These are phyloP conservation scores for Sternotherus odoratus DNA, from an alignment of 2,797 vertebrate genomes.

Conservation along the genomic window DNA sequence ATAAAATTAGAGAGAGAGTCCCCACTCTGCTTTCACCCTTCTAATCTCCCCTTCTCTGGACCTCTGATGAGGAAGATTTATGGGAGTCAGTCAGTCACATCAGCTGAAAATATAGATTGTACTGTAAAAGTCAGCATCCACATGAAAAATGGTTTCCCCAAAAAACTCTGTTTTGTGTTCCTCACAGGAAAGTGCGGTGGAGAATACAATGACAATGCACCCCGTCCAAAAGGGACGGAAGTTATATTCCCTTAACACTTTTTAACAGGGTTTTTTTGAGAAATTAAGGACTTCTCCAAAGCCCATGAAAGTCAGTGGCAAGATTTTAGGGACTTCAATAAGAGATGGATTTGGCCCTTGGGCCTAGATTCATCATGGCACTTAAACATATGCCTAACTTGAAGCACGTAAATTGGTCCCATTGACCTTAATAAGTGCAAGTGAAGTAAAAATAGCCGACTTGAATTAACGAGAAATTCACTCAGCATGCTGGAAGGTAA, in stretches of 20 bases:
- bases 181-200: not conserved
- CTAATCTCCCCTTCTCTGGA: not conserved
- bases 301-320: not conserved
- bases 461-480: not conserved
- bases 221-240: not conserved
- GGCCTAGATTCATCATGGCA: not conserved
- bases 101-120: constrained; percentile 16
- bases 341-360: not conserved
- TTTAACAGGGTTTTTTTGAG: not conserved
- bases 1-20: not conserved
- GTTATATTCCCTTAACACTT: not conserved
- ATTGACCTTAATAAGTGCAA: not conserved
- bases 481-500: not conserved
- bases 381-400: accelerated
- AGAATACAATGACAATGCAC: not conserved
- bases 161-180: not conserved
- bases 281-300: not conserved
- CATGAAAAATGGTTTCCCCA: not conserved
- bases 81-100: not conserved
- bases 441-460: not conserved
- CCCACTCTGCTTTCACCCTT: not conserved
- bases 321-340: not conserved
- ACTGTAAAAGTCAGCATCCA: not conserved
- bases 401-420: not conserved
- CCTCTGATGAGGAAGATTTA: not conserved